phyloP scores from a whole-genome alignment of 2,113 vertebrate genomes.

The Scopus umbretta region DNA sequence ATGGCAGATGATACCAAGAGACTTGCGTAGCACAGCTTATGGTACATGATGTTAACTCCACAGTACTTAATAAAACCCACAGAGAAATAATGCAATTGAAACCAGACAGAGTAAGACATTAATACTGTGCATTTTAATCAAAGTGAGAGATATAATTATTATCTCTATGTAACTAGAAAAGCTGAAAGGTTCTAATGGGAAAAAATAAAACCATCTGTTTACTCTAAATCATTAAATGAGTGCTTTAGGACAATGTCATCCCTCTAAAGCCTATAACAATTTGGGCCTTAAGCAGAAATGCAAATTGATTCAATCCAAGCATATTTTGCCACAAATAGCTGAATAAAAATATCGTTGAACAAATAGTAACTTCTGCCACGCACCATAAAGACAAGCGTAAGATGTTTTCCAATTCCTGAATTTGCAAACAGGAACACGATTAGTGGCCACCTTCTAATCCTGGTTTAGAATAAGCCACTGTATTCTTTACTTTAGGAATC shows the following conservation, averaged over 20 bases:
- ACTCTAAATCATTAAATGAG: conserved; percentile 53
- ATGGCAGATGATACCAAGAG: neutral
- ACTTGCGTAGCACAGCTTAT: accelerated
- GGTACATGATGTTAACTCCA: neutral
- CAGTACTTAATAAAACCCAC: neutral
- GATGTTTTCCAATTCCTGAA: neutral
- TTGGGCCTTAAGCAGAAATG: conserved; percentile 40
- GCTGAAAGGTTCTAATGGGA: conserved; percentile 47
- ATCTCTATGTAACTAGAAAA: conserved; percentile 24
- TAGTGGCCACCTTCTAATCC: neutral
- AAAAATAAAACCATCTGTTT: conserved; percentile 65
- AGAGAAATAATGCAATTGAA: neutral
- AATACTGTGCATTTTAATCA: conserved; percentile 63
- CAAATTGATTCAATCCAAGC: conserved; percentile 51
- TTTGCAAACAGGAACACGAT: neutral
- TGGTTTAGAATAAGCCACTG: neutral
- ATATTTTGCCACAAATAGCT: conserved; percentile 29
- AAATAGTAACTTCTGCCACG: neutral
- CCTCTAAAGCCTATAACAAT: conserved; percentile 40
- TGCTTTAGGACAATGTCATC: conserved; percentile 56
- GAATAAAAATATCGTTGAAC: conserved; percentile 12
- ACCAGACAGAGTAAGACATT: conserved; percentile 3
- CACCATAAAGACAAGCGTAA: neutral
- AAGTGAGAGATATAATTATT: conserved; percentile 53
- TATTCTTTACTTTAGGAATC: neutral